These are phyloP conservation scores for Globia sparganii DNA, from an alignment of 2,888 invertebrate genomes.

Conservation along the genomic window DNA sequence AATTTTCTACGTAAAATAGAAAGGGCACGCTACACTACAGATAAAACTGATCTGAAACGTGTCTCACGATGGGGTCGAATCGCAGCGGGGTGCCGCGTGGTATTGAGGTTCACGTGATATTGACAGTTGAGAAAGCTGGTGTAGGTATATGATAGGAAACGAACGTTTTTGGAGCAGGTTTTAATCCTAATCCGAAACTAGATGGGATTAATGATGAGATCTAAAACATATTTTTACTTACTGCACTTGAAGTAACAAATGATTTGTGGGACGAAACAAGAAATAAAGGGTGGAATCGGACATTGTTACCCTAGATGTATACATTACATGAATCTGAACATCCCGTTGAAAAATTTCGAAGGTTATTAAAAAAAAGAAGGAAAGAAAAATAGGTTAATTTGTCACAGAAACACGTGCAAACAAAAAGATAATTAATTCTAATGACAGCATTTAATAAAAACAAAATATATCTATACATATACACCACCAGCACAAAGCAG, in stretches of 20 bases:
- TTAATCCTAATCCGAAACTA: not conserved
- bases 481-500: too few relatives aligned
- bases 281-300: too few relatives aligned
- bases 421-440: too few relatives aligned
- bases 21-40: slow-evolving; percentile 19
- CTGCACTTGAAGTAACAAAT: not conserved
- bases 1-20: slow-evolving; percentile 29
- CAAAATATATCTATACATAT: too few relatives aligned
- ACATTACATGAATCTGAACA: too few relatives aligned
- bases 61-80: slow-evolving; percentile 23
- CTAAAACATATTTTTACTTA: not conserved
- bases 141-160: not conserved
- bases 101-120: slow-evolving; percentile 28
- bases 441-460: too few relatives aligned
- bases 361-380: too few relatives aligned
- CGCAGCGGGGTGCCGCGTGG: slow-evolving; percentile 53
- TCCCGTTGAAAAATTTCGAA: too few relatives aligned
- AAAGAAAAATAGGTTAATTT: too few relatives aligned
- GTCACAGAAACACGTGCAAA: too few relatives aligned
- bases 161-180: not conserved
- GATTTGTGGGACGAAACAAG: not conserved
- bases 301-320: too few relatives aligned
- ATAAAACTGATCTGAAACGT: slow-evolving; percentile 32
- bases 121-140: slow-evolving; percentile 21
- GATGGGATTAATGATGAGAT: not conserved